phyloP scores from a whole-genome alignment of 1,140 invertebrate species.

The Stratiolaelaps scimitus region DNA sequence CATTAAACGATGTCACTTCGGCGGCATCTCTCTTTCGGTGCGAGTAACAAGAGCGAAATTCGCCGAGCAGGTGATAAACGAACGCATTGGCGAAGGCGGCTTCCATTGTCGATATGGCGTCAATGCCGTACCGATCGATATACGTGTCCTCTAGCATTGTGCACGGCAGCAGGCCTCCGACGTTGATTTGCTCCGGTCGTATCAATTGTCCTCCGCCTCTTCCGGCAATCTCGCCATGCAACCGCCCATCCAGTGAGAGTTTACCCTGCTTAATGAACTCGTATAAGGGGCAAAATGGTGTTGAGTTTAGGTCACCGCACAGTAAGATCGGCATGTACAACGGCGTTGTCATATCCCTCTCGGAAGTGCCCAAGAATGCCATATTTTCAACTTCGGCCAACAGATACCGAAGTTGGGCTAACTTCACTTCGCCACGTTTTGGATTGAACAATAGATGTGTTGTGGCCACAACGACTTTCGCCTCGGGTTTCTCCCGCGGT shows the following conservation, averaged over 20 bases:
- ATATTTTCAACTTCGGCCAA: conserved; percentile 67
- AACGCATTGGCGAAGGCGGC: conserved; percentile 80
- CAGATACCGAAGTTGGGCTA: conserved; percentile 64
- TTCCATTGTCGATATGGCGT: conserved; percentile 75
- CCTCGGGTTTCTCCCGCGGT: conserved; percentile 39
- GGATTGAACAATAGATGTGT: conserved; percentile 92
- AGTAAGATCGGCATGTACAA: conserved; percentile 61
- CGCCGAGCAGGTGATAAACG: conserved; percentile 50
- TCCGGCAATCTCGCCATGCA: conserved; percentile 39
- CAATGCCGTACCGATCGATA: neutral
- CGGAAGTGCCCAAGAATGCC: conserved; percentile 45
- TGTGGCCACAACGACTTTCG: conserved; percentile 62
- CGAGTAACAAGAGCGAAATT: conserved; percentile 26
- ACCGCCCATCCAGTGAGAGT: conserved; percentile 47
- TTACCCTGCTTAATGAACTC: conserved; percentile 55
- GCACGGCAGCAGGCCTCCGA: conserved; percentile 56
- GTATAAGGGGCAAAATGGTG: conserved; percentile 56
- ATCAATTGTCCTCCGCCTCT: conserved; percentile 34
- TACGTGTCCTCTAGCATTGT: conserved; percentile 55
- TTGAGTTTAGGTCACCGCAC: conserved; percentile 77
- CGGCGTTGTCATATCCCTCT: conserved; percentile 37
- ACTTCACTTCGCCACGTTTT: conserved; percentile 64
- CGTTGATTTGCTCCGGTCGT: neutral
- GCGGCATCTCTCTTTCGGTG: neutral
- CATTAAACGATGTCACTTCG: conserved; percentile 22